Conservation (phyloP, 1,140 invertebrate species). For the Diachasma alloeum region DNA sequence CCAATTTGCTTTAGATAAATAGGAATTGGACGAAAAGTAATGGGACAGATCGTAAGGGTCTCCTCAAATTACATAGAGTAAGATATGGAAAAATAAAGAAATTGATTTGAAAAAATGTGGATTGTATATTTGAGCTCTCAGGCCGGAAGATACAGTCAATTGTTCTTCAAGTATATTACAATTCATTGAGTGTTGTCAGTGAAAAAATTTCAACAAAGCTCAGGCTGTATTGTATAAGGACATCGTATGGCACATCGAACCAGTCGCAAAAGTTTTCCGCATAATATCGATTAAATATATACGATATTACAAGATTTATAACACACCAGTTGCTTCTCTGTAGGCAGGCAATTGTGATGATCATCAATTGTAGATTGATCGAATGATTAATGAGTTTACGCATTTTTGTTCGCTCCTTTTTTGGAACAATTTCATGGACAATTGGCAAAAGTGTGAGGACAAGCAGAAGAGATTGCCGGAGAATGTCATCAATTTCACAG, state of each 20-base stretch:
- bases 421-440: slow-evolving; percentile 46
- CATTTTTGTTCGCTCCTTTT: slow-evolving; percentile 46
- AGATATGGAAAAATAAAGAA: not conserved
- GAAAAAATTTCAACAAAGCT: slow-evolving; percentile 59
- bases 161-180: slow-evolving; percentile 32
- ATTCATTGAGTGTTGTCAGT: slow-evolving; percentile 49
- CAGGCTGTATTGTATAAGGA: slow-evolving; percentile 57
- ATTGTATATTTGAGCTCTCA: not conserved
- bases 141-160: not conserved
- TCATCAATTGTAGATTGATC: slow-evolving; percentile 45
- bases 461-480: slow-evolving; percentile 45
- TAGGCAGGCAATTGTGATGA: slow-evolving; percentile 47
- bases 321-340: slow-evolving; percentile 45
- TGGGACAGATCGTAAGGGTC: too few species aligned
- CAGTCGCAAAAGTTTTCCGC: slow-evolving; percentile 59
- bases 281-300: slow-evolving; percentile 50
- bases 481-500: slow-evolving; percentile 42
- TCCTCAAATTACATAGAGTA: too few species aligned
- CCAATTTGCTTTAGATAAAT: too few species aligned
- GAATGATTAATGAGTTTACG: slow-evolving; percentile 43
- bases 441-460: slow-evolving; percentile 48
- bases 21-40: too few species aligned
- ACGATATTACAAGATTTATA: slow-evolving; percentile 57
- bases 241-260: slow-evolving; percentile 57
- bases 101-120: not conserved